Evolutionary conservation across 23 tunicate species (phyloP).

Genomic region (Oikopleura dioica): DNA sequence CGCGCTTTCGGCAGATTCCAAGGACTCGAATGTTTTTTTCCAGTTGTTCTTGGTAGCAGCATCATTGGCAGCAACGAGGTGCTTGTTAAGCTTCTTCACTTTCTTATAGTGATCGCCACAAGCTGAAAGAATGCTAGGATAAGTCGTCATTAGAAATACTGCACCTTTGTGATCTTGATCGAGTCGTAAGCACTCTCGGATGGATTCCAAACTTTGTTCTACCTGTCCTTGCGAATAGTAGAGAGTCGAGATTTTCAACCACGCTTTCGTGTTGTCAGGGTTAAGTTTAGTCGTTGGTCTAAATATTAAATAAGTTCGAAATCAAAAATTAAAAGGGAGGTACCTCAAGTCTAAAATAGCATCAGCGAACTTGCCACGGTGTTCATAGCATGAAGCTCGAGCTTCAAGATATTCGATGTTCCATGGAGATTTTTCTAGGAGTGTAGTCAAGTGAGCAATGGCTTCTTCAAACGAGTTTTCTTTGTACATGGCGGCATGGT

Average conservation of each 20-base stretch:
- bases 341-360: slow-evolving; percentile 36
- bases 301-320: too few species aligned
- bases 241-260: slow-evolving; percentile 38
- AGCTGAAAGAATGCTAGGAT: too few species aligned
- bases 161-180: slow-evolving; percentile 89
- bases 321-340: too few species aligned
- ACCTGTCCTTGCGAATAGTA: slow-evolving; percentile 64
- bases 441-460: not conserved
- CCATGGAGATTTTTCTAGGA: slow-evolving; percentile 54
- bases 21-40: slow-evolving; percentile 4
- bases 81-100: slow-evolving; percentile 66
- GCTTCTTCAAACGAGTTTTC: not conserved
- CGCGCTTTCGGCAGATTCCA: slow-evolving; percentile 7
- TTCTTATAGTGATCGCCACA: slow-evolving; percentile 68
- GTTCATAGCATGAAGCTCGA: slow-evolving; percentile 46
- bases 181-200: slow-evolving; percentile 75
- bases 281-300: slow-evolving; percentile 57
- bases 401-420: slow-evolving; percentile 63
- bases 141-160: too few species aligned
- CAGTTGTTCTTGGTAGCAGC: slow-evolving; percentile 33
- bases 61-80: slow-evolving; percentile 39
- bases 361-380: slow-evolving; percentile 36
- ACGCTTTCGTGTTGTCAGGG: slow-evolving; percentile 60
- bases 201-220: slow-evolving; percentile 58
- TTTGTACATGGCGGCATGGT: slow-evolving; percentile 7